phyloP scores from a whole-genome alignment of 2,113 vertebrate species.

The Corythaeola cristata region DNA sequence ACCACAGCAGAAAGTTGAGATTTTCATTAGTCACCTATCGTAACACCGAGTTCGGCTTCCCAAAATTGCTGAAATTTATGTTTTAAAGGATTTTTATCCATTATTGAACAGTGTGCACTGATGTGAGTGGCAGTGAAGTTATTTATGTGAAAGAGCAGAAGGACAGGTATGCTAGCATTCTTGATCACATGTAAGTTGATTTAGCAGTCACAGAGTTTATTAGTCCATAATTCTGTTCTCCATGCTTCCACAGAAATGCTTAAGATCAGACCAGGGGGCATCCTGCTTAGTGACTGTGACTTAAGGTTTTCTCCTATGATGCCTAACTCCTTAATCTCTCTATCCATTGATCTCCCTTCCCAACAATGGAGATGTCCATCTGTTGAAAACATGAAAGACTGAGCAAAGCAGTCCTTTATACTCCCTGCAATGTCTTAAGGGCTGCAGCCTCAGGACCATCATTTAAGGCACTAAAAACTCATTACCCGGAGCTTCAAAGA shows the following conservation, averaged over 20 bases:
- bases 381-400: rapidly evolving
- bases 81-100: background rate
- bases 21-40: background rate
- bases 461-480: rapidly evolving
- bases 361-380: rapidly evolving
- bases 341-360: background rate
- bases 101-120: rapidly evolving
- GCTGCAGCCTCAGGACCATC: background rate
- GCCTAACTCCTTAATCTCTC: background rate
- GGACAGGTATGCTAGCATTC: rapidly evolving
- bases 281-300: rapidly evolving
- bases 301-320: background rate
- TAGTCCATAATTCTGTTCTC: background rate
- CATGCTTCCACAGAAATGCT: background rate
- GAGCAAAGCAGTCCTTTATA: background rate
- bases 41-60: background rate
- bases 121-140: no score
- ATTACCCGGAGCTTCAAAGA: rapidly evolving
- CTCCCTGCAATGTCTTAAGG: background rate
- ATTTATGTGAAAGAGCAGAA: rapidly evolving
- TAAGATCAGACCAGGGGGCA: background rate
- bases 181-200: background rate
- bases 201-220: background rate
- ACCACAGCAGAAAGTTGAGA: background rate
- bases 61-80: background rate